A percentile compares a stretch with the other conserved stretches of the same genome.
phyloP scores from a whole-genome alignment of 2,797 vertebrate genomes.

The Manis pentadactyla region DNA sequence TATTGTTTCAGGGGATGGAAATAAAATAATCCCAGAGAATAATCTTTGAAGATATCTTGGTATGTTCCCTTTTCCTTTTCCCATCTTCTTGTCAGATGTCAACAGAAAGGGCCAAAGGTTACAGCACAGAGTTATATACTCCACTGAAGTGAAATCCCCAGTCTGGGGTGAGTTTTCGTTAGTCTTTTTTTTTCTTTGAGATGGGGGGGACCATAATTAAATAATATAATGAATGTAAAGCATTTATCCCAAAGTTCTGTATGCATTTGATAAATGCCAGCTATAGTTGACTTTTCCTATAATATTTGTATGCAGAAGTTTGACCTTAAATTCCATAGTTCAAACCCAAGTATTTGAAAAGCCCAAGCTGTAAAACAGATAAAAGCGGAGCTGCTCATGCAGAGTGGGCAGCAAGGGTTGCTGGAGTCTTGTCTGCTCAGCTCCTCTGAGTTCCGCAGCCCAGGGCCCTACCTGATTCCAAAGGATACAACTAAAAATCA shows the following conservation, averaged over 20 bases:
- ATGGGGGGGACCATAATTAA: neutral
- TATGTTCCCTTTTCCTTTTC: neutral
- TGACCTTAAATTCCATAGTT: neutral
- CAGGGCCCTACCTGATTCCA: neutral
- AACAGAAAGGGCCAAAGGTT: neutral
- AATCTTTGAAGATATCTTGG: neutral
- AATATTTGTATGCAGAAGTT: neutral
- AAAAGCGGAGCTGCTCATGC: neutral
- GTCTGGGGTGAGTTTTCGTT: neutral
- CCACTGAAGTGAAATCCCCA: neutral
- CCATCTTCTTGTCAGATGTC: neutral
- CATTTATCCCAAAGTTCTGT: neutral
- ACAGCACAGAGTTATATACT: neutral
- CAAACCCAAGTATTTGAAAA: neutral
- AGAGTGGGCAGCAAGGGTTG: neutral
- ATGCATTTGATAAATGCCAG: neutral
- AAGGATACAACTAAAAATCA: neutral
- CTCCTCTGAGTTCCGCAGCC: neutral
- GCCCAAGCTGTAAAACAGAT: neutral
- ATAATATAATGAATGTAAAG: neutral
- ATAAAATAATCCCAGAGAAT: neutral
- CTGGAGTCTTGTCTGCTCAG: neutral
- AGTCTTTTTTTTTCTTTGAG: neutral
- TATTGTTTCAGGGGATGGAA: neutral
- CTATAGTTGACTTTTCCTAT: neutral